Evolutionary conservation across 1,140 invertebrate species (phyloP), one percentile per base, ranked within the genome.

Genomic region (Tetranychus urticae): DNA sequence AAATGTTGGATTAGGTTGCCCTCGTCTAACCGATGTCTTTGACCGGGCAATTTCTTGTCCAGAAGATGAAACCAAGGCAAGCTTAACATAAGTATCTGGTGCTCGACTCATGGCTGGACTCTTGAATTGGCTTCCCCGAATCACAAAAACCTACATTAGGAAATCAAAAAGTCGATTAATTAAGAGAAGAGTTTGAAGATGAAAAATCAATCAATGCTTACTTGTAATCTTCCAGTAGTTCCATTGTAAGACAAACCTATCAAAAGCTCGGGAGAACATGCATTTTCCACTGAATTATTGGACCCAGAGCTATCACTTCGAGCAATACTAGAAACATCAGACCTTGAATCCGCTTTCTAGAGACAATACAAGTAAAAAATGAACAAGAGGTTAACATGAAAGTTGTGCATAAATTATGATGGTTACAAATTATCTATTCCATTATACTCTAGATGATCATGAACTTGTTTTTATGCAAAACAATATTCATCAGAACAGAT

Each of bases 1-100:
- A 70, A 90, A 94, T 8, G 92, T 62, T 48, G 89, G 89, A 77
- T 93, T 92, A 34, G 89, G 89, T 72, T 92, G 89, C 23, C 86
- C 87, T 42, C 89, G 77, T 65, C 86, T 77, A 1, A 90, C 80
- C 33, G 86, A 86, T 6, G 89, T 92, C 74, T 94, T 94, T 68
- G 85, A 85, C 48, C 86, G 78, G 0, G 86, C 84, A 71, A 94
- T 85, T 74, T 93, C 88, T 73, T 91, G 86, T 12, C 88, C 87
- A 66, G 85, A 86, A 55, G 86, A 89, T 68, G 87, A 89, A 60
- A 92, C 83, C 66, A 96, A 77, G 64, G 83, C 82, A 54, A 93
- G 71, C 73, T 93, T 94, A 0, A 93, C 87, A 70, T 92, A 93
- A 1, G 89, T 93, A 69, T 94, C 90, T 65, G 70, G 71, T 59